A percentile compares a stretch with the other conserved stretches of the same genome.
Conservation (phyloP, 2,113 vertebrate genomes). For the Catharus minimus region DNA sequence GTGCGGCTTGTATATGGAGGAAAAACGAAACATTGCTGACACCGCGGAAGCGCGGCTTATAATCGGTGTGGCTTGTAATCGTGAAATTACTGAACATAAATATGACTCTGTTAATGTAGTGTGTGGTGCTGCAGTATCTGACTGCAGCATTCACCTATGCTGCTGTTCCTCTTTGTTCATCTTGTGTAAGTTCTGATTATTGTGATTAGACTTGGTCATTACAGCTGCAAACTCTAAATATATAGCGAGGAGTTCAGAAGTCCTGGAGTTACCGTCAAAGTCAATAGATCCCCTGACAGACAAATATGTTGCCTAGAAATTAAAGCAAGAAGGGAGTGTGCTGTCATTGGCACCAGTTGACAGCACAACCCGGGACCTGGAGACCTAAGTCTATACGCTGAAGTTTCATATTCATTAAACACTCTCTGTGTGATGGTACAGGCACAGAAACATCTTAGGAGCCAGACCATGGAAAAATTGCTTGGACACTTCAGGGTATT, state of each 20-base stretch:
- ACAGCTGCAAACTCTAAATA: neutral
- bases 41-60: too few species aligned
- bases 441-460: neutral
- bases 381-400: neutral
- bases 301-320: neutral
- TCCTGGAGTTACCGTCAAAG: neutral
- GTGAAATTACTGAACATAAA: too few species aligned
- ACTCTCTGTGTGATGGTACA: neutral
- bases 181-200: neutral
- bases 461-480: neutral
- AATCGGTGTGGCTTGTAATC: too few species aligned
- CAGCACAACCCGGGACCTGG: neutral
- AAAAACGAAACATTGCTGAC: too few species aligned
- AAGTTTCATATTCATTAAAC: neutral
- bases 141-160: neutral
- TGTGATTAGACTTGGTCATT: neutral
- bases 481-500: neutral
- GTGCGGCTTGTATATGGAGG: too few species aligned
- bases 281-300: neutral
- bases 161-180: neutral
- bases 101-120: neutral
- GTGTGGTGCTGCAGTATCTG: neutral
- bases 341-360: neutral
- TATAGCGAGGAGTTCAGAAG: neutral
- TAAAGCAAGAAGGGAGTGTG: neutral